Base-by-base conservation (phyloP, 2,797 vertebrate species). In the Poeciliopsis paucimaculata region DNA sequence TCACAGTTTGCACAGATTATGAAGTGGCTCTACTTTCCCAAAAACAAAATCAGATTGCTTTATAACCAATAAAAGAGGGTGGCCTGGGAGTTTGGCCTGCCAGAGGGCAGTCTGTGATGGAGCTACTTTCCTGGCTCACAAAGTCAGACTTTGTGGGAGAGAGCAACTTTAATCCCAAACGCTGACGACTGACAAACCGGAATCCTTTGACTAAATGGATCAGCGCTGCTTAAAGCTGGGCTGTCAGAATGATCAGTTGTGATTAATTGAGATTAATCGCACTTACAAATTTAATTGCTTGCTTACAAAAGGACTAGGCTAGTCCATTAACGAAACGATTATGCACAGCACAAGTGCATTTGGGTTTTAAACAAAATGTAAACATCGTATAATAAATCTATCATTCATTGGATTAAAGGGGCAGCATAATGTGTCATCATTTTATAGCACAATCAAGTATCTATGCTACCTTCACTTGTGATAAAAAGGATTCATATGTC, bases 181-280 rank as follows among this genome's bases (percentile, higher is more conserved):
- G 15, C 49, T 45, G 41, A 51, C 7, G 41, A 28, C 45, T 45
- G 31, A 73, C 9, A 7, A 18, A 57, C 64, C 0, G 4, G 72
- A 55, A 77, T 81, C 70, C 43, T 62, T 47, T 3, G 41, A 76
- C 77, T 12, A 26, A 76, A 43, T 60, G 76, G 77, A 80, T 82
- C 82, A 79, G 39, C 13, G 39, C 39, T 81, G 71, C 82, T 79
- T 73, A 4, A 39, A 74, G 16, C 8, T 3, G 9, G 72, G 46
- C 72, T 73, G 8, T 12, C 20, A 13, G 8, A 73, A 53, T 36
- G 11, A 53, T 53, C 53, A 18, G 34, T 39, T 15, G 5, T 7
- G n/a, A 45, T 60, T 75, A 8, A 45, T 36, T 12, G 41, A 75
- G 39, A 75, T 75, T 28, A 75, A 46, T 60, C 18, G 55, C 55